Evolutionary conservation across 2,113 vertebrate genomes (phyloP).

Genomic region (Malurus elegans): DNA sequence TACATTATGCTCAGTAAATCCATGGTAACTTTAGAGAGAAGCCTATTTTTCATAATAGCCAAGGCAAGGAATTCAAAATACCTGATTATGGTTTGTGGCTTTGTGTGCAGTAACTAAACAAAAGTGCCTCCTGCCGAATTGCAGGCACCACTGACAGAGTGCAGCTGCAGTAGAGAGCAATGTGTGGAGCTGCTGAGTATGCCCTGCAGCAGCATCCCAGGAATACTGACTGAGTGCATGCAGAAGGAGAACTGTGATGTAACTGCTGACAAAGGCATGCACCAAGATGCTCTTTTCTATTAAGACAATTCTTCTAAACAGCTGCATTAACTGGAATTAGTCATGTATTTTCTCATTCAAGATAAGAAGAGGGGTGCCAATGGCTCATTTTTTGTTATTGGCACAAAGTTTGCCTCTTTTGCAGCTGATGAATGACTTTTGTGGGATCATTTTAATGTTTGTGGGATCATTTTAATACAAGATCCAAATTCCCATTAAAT

Average conservation of each 20-base stretch:
- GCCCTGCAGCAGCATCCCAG: neutral
- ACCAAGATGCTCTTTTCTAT: neutral
- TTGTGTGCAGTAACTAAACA: neutral
- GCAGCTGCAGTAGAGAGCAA: neutral
- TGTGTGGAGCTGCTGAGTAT: neutral
- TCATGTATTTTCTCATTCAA: accelerated
- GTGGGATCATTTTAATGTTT: neutral
- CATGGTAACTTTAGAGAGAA: neutral
- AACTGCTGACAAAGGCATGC: neutral
- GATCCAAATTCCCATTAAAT: neutral
- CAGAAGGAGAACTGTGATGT: neutral
- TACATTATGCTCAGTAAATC: neutral
- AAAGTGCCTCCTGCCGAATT: neutral
- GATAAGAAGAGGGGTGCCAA: neutral
- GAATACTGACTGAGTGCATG: neutral
- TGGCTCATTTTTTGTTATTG: neutral
- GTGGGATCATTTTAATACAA: neutral
- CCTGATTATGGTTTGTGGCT: neutral
- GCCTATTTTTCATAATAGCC: neutral
- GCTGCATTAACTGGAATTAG: neutral
- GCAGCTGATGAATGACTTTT: neutral
- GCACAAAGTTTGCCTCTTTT: neutral
- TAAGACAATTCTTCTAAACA: neutral
- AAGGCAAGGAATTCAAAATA: neutral
- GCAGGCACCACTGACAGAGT: neutral